Evolutionary conservation across 2,113 vertebrate species (phyloP).

Genomic region (Dissostichus mawsoni): DNA sequence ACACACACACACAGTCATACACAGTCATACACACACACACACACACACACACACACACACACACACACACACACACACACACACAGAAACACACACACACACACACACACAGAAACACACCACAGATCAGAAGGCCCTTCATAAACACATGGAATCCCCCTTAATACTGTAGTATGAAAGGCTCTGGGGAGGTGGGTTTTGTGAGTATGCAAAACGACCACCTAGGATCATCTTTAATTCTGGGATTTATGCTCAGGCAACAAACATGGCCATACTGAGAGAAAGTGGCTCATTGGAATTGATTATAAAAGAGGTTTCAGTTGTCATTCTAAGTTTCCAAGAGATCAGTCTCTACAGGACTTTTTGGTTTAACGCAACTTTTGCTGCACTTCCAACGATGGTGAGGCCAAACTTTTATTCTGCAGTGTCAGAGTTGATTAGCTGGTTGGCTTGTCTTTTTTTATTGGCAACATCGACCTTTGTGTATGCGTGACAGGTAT

Average conservation of each 20-base stretch:
- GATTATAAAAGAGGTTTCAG: not conserved
- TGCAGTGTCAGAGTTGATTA: constrained; percentile 11
- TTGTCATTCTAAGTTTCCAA: constrained; percentile 7
- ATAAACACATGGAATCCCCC: constrained; percentile 60
- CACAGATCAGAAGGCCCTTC: constrained; percentile 62
- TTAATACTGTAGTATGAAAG: constrained; percentile 65
- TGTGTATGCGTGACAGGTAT: constrained; percentile 58
- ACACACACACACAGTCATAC: constrained; percentile 39
- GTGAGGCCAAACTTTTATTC: not conserved
- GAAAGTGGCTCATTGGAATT: not conserved
- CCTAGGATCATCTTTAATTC: constrained; percentile 45
- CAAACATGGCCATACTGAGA: constrained; percentile 1
- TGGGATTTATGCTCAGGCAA: constrained; percentile 35
- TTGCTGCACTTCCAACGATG: not conserved
- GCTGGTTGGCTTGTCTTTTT: constrained; percentile 56
- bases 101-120: constrained; percentile 41
- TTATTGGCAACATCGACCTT: constrained; percentile 45
- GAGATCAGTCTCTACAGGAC: not conserved
- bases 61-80: constrained; percentile 20
- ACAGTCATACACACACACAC: constrained; percentile 37
- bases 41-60: constrained; percentile 38
- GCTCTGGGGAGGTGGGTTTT: constrained; percentile 51
- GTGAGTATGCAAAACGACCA: constrained; percentile 65
- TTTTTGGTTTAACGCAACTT: not conserved
- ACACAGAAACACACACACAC: constrained; percentile 37